Base-by-base conservation (phyloP, 2,797 vertebrate genomes). In the Etheostoma perlongum region DNA sequence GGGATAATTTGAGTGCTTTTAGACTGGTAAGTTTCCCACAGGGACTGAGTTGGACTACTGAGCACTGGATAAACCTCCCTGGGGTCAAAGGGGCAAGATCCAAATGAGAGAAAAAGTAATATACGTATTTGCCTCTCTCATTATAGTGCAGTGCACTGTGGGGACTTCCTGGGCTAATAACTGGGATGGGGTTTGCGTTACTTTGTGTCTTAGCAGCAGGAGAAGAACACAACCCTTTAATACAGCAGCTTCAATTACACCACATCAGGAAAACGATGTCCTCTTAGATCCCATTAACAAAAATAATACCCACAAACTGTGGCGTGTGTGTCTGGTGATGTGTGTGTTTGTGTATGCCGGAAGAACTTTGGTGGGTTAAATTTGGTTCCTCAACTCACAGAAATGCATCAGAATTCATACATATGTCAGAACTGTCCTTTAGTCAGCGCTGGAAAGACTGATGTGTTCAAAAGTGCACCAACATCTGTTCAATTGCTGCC, bases 211-310 rank as follows among this genome's bases (percentile, higher is more conserved):
- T 90, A 89, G 87, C 92, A 92, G 89, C 88, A 88, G 89, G 86
- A 92, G 85, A 94, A 85, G 90, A 92, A 89, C 84, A 81, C 92
- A 92, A 83, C 87, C 93, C 94, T 95, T 93, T 95, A 95, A 95
- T 94, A 94, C 86, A 92, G 86, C 84, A 78, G 85, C 90, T 93
- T 93, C 89, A 94, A 95, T 95, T 94, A 94, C 89, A 94, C 92
- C 86, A 88, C 91, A 91, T 94, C 92, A 93, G 88, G 90, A 91
- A 89, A 91, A 90, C 65, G 83, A 90, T 91, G 90, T 91, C 84
- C 88, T 78, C 88, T 90, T 90, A 92, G 91, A 92, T 94, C 91
- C 89, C 84, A 94, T 95, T 92, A 91, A 91, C 86, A 86, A 90
- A 88, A 91, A 91, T 78, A 82, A 89, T 89, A 78, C 78, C 79